These are phyloP conservation scores for Taenaris catops DNA, from an alignment of 2,888 invertebrate species.

Conservation along the genomic window DNA sequence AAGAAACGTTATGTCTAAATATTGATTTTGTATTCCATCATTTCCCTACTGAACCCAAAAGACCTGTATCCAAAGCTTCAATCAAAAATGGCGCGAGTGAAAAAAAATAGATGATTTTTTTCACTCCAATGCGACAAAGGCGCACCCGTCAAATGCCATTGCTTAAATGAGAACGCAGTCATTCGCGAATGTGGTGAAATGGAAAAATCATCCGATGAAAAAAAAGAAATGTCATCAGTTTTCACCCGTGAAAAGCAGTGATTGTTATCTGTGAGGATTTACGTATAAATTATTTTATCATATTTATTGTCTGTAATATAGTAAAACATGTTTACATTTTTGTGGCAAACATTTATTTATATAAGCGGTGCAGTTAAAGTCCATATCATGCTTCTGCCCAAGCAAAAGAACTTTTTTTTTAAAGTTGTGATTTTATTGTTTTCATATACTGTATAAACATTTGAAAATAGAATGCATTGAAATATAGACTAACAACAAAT, in stretches of 20 bases:
- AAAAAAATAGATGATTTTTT: conserved; percentile 41
- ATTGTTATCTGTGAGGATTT: conserved; percentile 18
- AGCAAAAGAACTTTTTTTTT: too few species aligned
- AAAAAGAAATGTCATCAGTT: conserved; percentile 52
- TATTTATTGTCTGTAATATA: too few species aligned
- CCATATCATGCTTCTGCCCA: too few species aligned
- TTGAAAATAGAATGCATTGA: too few species aligned
- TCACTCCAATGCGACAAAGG: conserved; percentile 53
- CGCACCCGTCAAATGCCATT: conserved; percentile 71
- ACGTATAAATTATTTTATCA: conserved; percentile 3
- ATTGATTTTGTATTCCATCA: conserved; percentile 13
- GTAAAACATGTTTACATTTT: too few species aligned
- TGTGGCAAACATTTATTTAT: too few species aligned
- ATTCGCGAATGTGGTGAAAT: conserved; percentile 66
- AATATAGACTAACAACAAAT: too few species aligned
- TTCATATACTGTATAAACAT: too few species aligned
- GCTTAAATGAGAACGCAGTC: conserved; percentile 74
- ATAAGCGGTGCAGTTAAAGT: too few species aligned
- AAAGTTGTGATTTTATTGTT: too few species aligned
- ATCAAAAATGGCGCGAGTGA: conserved; percentile 59
- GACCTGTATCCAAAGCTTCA: conserved; percentile 47
- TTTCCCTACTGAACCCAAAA: conserved; percentile 30
- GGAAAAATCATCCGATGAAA: conserved; percentile 68
- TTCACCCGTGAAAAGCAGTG: conserved; percentile 33
- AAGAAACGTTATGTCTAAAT: not conserved